Conservation (phyloP, 1,140 invertebrate genomes). For the Centruroides sculpturatus region DNA sequence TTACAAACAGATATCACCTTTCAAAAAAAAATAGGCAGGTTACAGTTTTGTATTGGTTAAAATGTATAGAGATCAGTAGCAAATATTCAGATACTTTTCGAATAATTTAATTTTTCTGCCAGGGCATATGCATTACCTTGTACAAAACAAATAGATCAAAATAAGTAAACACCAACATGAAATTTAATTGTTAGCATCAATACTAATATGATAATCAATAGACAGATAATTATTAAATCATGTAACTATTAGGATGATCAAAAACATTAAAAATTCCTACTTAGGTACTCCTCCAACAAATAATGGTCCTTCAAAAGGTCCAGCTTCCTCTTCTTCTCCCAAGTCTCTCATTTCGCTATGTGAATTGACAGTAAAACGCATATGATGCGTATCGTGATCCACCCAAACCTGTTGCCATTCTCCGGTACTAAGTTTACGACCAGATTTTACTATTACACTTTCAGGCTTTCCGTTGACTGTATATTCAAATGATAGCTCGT, state of each 20-base stretch:
- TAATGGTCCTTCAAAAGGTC: conserved; percentile 80
- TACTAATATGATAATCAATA: no score
- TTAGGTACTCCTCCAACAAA: conserved; percentile 79
- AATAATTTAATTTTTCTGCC: no score
- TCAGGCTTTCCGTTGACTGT: conserved; percentile 58
- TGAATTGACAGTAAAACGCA: conserved; percentile 82
- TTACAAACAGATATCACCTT: no score
- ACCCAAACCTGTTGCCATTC: conserved; percentile 82
- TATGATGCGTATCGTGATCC: conserved; percentile 65
- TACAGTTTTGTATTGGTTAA: no score
- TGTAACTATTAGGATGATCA: neutral
- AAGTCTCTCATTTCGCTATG: conserved; percentile 75
- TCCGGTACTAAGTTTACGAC: conserved; percentile 64
- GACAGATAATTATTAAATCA: no score
- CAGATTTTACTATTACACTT: conserved; percentile 62
- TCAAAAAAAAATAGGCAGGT: no score
- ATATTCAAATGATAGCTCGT: conserved; percentile 77
- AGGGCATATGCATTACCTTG: no score
- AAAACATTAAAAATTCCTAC: conserved; percentile 36
- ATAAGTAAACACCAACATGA: no score
- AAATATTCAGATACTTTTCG: no score
- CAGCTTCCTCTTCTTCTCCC: conserved; percentile 68
- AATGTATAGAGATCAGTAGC: no score
- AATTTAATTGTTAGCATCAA: no score
- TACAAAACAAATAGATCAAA: no score